A percentile compares a stretch with the other conserved stretches of the same genome.
These are phyloP conservation scores for Sebastes hopkinsi DNA, from an alignment of 2,797 vertebrate genomes.

Conservation along the genomic window DNA sequence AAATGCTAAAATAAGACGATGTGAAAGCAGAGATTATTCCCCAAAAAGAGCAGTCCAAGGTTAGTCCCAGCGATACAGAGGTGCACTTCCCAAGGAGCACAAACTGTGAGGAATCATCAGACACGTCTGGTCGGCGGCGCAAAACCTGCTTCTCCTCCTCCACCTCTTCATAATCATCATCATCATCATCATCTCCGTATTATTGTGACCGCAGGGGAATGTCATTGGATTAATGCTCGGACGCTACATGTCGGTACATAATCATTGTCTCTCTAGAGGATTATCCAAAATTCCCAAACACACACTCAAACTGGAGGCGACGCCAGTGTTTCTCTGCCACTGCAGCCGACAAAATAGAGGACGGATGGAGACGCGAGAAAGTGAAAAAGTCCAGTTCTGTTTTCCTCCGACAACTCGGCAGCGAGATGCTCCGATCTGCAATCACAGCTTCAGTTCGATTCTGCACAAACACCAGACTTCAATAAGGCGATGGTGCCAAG, in stretches of 20 bases:
- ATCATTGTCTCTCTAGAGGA: conserved; percentile 25
- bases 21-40: background rate
- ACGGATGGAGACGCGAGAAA: background rate
- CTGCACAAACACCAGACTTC: background rate
- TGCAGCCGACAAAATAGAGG: background rate
- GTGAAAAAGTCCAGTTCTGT: background rate
- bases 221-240: conserved; percentile 28
- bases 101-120: background rate
- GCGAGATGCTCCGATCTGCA: background rate
- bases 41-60: background rate
- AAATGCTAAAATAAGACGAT: background rate
- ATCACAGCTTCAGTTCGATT: background rate
- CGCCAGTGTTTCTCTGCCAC: background rate
- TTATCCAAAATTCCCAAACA: conserved; percentile 31
- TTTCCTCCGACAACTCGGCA: background rate
- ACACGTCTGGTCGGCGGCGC: background rate
- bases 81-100: background rate
- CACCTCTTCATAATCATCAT: conserved; percentile 27
- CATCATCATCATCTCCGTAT: conserved; percentile 16
- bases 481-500: background rate
- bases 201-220: background rate
- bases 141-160: conserved; percentile 19
- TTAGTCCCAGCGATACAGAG: conserved; percentile 8
- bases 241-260: conserved; percentile 14
- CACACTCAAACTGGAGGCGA: background rate